phyloP scores from a whole-genome alignment of 2,888 invertebrate genomes.

The Ormyrus nitidulus region DNA sequence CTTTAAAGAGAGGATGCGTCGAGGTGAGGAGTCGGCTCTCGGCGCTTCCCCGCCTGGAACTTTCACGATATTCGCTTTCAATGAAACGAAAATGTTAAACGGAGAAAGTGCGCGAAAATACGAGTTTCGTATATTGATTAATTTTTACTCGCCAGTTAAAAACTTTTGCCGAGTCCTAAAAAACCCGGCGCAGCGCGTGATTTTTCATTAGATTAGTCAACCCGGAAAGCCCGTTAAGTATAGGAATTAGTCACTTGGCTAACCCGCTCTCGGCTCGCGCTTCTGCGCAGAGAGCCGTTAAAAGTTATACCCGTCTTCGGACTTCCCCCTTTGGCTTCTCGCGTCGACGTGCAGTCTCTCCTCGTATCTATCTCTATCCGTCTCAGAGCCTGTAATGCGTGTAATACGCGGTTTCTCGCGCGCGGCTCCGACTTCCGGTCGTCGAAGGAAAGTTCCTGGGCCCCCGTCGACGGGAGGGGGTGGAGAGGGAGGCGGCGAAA shows the following conservation, averaged over 20 bases:
- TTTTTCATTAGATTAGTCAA: too few species aligned
- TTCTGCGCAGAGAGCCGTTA: constrained; percentile 19
- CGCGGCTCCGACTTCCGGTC: constrained; percentile 41
- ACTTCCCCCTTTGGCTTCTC: constrained; percentile 17
- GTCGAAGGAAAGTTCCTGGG: constrained; percentile 17
- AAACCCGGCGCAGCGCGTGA: too few species aligned
- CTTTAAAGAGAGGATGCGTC: constrained; percentile 5
- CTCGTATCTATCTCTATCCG: constrained; percentile 37
- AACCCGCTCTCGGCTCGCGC: not conserved
- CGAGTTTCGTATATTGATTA: too few species aligned
- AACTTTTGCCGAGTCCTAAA: too few species aligned
- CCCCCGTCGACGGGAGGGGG: not conserved
- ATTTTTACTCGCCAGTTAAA: too few species aligned
- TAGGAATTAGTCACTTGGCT: not conserved
- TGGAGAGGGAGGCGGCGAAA: constrained; percentile 3
- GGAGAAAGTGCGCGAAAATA: not conserved
- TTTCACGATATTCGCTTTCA: constrained; percentile 16
- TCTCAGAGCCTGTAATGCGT: constrained; percentile 45
- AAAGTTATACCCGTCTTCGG: constrained; percentile 19
- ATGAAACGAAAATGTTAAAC: not conserved
- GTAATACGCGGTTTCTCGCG: constrained; percentile 40
- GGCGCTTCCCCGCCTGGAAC: not conserved
- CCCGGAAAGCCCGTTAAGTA: too few species aligned
- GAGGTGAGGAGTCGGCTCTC: not conserved
- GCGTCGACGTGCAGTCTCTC: not conserved